A percentile compares a stretch with the other conserved stretches of the same genome.
Conservation (phyloP, 2,113 vertebrate species). For the Daboia siamensis region DNA sequence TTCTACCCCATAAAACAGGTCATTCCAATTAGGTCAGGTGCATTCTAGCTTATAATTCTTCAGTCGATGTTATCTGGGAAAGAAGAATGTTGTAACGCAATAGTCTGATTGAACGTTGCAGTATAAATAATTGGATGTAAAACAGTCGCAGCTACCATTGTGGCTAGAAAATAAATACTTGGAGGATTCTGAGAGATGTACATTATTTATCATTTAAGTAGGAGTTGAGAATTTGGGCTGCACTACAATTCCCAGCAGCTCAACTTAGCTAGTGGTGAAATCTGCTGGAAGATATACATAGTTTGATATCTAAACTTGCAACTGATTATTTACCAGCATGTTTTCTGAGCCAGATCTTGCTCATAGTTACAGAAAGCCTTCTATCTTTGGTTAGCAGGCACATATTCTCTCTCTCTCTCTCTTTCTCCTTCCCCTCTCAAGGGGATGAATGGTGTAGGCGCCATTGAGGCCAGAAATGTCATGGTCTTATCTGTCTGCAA, state of each 20-base stretch:
- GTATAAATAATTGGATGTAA: neutral
- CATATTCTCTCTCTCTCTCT: neutral
- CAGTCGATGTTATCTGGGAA: neutral
- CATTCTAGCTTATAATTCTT: neutral
- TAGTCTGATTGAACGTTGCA: neutral
- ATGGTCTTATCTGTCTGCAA: too few relatives aligned
- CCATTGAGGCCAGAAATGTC: neutral
- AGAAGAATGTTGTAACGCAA: neutral
- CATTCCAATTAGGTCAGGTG: neutral
- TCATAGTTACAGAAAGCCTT: neutral
- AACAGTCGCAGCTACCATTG: neutral
- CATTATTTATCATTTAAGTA: neutral
- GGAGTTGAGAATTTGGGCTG: neutral
- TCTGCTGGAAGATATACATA: neutral
- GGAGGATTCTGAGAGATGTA: neutral
- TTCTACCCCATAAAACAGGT: neutral
- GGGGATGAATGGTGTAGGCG: neutral
- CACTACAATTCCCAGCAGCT: neutral
- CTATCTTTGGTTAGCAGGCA: neutral
- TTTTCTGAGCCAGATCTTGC: neutral
- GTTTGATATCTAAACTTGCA: neutral
- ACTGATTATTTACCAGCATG: neutral
- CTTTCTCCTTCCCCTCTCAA: neutral
- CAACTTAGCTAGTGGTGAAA: neutral
- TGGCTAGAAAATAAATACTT: neutral